Evolutionary conservation across 37 sponge, comb jelly and placozoan species (phyloP).

Genomic region (Cliona cf. orientalis): DNA sequence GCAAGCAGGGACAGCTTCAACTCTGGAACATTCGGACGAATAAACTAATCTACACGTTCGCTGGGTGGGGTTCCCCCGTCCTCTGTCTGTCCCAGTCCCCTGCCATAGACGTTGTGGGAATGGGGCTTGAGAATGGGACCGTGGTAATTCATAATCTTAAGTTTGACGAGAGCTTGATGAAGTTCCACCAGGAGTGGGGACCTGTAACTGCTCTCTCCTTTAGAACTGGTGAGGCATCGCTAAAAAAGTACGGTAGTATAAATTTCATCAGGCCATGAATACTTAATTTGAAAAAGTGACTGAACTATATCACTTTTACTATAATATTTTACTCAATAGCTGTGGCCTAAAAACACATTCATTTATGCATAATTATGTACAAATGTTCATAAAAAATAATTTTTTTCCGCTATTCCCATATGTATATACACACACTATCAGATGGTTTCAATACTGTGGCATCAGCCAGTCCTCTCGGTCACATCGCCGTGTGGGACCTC

Average conservation of each 20-base stretch:
- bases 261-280: too few species aligned
- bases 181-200: conserved; percentile 96
- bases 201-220: conserved; percentile 87
- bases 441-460: conserved; percentile 86
- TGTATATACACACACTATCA: too few species aligned
- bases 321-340: too few species aligned
- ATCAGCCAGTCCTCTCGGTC: conserved; percentile 79
- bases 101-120: conserved; percentile 85
- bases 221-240: conserved; percentile 78
- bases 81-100: conserved; percentile 80
- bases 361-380: too few species aligned
- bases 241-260: background rate
- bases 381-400: conserved; percentile 1
- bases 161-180: conserved; percentile 89
- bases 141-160: conserved; percentile 88
- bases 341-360: too few species aligned
- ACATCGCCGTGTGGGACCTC: conserved; percentile 96
- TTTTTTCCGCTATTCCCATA: too few species aligned
- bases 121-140: conserved; percentile 86
- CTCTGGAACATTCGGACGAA: conserved; percentile 93
- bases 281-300: too few species aligned
- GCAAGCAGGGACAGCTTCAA: conserved; percentile 86
- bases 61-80: conserved; percentile 83
- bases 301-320: too few species aligned
- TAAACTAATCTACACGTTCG: conserved; percentile 79